Conservation (phyloP, 2,113 vertebrate species). For the Numida meleagris region DNA sequence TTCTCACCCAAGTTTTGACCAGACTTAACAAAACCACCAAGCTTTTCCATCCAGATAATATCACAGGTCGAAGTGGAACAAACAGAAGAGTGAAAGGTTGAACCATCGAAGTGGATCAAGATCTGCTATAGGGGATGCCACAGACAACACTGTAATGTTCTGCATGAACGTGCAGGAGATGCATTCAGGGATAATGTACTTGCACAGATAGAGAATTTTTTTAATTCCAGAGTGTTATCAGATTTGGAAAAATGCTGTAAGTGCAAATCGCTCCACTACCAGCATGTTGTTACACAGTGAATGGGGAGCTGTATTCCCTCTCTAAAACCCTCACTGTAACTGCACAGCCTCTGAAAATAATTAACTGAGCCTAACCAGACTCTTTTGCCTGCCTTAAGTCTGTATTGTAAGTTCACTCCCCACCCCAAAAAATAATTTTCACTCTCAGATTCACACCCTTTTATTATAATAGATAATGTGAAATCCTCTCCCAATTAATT, state of each 20-base stretch:
- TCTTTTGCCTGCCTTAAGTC: neutral
- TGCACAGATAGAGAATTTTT: neutral
- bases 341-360: neutral
- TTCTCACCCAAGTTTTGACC: neutral
- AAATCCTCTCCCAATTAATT: neutral
- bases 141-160: neutral
- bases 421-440: neutral
- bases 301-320: neutral
- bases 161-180: neutral
- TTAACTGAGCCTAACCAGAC: neutral
- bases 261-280: neutral
- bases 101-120: rapidly evolving
- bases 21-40: neutral
- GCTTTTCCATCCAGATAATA: neutral
- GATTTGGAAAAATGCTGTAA: constrained; percentile 49
- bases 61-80: neutral
- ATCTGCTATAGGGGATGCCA: neutral
- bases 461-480: neutral
- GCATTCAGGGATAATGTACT: constrained; percentile 21
- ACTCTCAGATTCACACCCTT: neutral
- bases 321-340: neutral
- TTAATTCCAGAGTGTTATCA: constrained; percentile 47
- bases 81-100: neutral
- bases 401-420: neutral
- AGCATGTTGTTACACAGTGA: neutral